Percentiles rank a stretch among this genome's conserved stretches.
Evolutionary conservation across 2,888 invertebrate species (phyloP).

Genomic region (Cylindroiulus punctatus): DNA sequence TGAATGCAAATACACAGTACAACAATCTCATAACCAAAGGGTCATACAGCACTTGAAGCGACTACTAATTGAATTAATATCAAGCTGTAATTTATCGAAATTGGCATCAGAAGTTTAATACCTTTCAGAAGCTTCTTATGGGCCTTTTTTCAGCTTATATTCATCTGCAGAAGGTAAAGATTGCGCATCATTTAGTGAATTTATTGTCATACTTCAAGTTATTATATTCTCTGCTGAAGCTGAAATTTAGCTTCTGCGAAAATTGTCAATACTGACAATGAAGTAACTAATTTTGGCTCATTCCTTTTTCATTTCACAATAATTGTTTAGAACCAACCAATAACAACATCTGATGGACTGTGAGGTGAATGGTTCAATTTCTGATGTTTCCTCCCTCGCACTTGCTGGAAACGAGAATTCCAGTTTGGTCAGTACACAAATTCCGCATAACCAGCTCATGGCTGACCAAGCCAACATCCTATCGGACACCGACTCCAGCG

Average conservation of each 20-base stretch:
- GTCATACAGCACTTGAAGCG: not conserved
- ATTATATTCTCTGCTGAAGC: too few species aligned
- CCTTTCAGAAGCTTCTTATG: too few species aligned
- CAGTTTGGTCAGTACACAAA: not conserved
- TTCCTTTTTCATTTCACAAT: too few species aligned
- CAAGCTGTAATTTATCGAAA: not conserved
- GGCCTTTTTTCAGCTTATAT: not conserved
- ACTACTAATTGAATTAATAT: slow-evolving; percentile 22
- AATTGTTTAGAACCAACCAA: not conserved
- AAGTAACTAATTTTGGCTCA: too few species aligned
- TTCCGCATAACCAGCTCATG: slow-evolving; percentile 8
- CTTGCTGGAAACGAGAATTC: not conserved
- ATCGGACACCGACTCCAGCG: not conserved
- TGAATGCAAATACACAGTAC: not conserved
- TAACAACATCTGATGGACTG: not conserved
- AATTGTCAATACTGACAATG: too few species aligned
- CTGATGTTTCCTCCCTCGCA: not conserved
- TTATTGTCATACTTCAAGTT: too few species aligned
- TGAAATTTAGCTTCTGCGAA: too few species aligned
- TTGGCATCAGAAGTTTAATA: not conserved
- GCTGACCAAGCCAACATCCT: not conserved
- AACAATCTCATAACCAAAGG: not conserved
- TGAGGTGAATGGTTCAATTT: slow-evolving; percentile 10
- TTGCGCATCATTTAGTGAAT: not conserved
- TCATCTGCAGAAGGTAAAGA: not conserved